These are phyloP conservation scores for Sapayoa aenigma DNA, from an alignment of 2,113 vertebrate genomes.

Conservation along the genomic window DNA sequence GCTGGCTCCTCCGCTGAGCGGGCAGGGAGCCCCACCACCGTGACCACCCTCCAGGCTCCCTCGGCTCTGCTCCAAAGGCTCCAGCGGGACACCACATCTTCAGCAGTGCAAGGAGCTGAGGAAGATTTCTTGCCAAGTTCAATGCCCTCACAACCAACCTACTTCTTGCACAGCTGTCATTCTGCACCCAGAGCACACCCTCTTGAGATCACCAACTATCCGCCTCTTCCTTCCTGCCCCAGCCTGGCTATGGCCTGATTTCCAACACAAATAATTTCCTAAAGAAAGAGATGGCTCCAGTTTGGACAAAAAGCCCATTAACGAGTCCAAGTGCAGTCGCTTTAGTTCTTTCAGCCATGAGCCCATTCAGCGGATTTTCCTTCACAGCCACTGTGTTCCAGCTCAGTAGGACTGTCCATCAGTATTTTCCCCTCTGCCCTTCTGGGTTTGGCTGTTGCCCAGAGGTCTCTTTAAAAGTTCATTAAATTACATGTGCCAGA, in stretches of 20 bases:
- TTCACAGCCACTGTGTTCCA: neutral
- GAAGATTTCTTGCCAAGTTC: neutral
- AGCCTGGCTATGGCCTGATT: slow-evolving; percentile 28
- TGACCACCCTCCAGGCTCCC: neutral
- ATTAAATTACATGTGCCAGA: neutral
- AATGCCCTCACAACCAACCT: neutral
- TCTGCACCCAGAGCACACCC: slow-evolving; percentile 25
- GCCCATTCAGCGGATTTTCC: slow-evolving; percentile 28
- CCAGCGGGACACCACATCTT: neutral
- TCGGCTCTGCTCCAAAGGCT: neutral
- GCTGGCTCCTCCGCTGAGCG: neutral
- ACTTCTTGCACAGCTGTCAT: neutral
- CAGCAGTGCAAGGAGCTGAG: neutral
- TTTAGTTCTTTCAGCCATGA: slow-evolving; percentile 43
- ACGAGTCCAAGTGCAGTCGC: neutral
- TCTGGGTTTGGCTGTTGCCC: slow-evolving; percentile 34
- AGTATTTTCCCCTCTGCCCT: slow-evolving; percentile 53
- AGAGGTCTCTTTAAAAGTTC: slow-evolving; percentile 17
- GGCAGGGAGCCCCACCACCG: rapidly evolving
- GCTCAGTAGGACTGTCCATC: slow-evolving; percentile 46
- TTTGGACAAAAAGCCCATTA: slow-evolving; percentile 17
- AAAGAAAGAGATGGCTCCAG: slow-evolving; percentile 40
- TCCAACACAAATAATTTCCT: slow-evolving; percentile 36
- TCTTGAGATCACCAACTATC: neutral
- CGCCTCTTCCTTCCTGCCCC: slow-evolving; percentile 55